Evolutionary conservation across 2,797 vertebrate genomes (phyloP), one percentile per base, ranked within the genome.

Genomic region (Schizopygopsis pylzovi): DNA sequence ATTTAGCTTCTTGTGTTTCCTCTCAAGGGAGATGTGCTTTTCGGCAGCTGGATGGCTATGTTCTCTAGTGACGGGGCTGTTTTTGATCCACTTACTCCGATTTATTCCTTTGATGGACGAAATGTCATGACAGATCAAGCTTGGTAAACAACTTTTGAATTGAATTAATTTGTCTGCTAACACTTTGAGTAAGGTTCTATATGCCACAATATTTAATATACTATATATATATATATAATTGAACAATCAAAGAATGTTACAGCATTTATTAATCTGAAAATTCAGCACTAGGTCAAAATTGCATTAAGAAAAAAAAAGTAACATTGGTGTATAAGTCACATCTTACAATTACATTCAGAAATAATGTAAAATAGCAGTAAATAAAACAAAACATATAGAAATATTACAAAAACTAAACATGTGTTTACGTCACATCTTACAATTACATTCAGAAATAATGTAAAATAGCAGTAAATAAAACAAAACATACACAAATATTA

Each of bases 41-140:
- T 98, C 92, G 91, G 79, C 67, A 99, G 95, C 61, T 99, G 98
- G 98, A 95, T 96, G 89, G 96, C 96, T 8, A 96, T 99, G 90
- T 99, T 99, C 93, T 95, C 96, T 86, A 97, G 96, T 78, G 94
- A 96, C 0, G 96, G 97, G 80, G 97, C 96, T 54, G 91, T 93
- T 49, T 98, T 98, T 85, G 94, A 96, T 67, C 88, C 92, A 0
- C 93, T 94, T 11, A 87, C 95, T 79, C 96, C 98, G 12, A 96
- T 99, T 92, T 99, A 97, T 87, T 97, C 98, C 56, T 99, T 99
- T 84, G 96, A 99, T 4, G 97, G 97, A 45, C 96, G 95, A 75
- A 94, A 99, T 0, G 80, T 99, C 87, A 95, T 98, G 94, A 96
- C 95, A 0, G 95, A 98, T 86, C 91, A 94, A 5, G 90, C 95